These are phyloP conservation scores for Cephus spinipes DNA, from an alignment of 2,888 invertebrate species.

Conservation along the genomic window DNA sequence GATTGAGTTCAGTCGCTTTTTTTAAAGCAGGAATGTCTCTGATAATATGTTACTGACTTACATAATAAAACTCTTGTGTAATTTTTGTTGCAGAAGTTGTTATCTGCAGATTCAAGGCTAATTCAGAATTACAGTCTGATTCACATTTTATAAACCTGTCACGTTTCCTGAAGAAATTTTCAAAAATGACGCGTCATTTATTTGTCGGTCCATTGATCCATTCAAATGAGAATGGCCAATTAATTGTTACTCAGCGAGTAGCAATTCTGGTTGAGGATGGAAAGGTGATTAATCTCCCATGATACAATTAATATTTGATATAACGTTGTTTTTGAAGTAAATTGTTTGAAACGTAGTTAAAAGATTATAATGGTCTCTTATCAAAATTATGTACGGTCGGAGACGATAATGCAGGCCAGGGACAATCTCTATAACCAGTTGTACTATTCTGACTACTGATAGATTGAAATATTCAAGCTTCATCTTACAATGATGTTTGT, in stretches of 20 bases:
- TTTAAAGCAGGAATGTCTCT: too few species aligned
- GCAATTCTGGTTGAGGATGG: conserved; percentile 52
- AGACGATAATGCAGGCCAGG: conserved; percentile 19
- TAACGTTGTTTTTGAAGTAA: too few species aligned
- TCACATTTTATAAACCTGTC: too few species aligned
- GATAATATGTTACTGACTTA: too few species aligned
- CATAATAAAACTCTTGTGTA: neutral
- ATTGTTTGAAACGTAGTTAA: too few species aligned
- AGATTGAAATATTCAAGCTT: neutral
- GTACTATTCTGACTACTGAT: neutral
- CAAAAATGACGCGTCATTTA: conserved; percentile 38
- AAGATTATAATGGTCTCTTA: conserved; percentile 12
- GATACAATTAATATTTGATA: neutral
- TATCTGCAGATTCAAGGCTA: too few species aligned
- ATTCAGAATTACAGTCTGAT: too few species aligned
- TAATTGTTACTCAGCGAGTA: conserved; percentile 46
- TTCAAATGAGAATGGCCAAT: conserved; percentile 40
- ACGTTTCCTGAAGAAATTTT: neutral
- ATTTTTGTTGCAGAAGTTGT: too few species aligned
- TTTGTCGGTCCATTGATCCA: conserved; percentile 58
- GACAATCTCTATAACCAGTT: neutral
- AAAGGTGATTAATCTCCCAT: conserved; percentile 44
- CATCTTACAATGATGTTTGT: conserved; percentile 10
- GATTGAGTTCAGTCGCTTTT: too few species aligned
- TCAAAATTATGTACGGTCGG: neutral